Conservation (phyloP, 2,888 invertebrate genomes). For the Eurytoma californica region DNA sequence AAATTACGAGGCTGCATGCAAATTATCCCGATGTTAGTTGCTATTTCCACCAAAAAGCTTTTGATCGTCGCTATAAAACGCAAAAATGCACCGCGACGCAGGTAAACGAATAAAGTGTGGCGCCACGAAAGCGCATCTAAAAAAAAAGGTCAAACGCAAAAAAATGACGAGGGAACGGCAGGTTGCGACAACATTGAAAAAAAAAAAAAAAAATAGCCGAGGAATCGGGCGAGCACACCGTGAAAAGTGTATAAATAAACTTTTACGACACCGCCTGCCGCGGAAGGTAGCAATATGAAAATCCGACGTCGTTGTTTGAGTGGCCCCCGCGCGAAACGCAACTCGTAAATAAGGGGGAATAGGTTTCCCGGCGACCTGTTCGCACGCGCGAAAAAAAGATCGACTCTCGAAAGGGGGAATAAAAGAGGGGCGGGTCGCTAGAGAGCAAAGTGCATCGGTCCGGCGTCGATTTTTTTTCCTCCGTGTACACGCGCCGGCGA, state of each 20-base stretch:
- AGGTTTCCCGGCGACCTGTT: background rate
- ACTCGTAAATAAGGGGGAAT: constrained; percentile 56
- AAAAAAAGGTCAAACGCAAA: background rate
- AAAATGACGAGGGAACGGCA: constrained; percentile 51
- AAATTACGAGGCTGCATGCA: constrained; percentile 37
- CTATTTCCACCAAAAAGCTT: constrained; percentile 24
- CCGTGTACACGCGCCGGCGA: background rate
- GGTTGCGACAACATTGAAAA: constrained; percentile 50
- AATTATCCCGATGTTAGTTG: constrained; percentile 48
- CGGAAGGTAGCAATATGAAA: constrained; percentile 64
- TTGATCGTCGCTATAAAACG: constrained; percentile 32
- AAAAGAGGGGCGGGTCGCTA: background rate
- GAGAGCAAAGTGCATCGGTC: background rate
- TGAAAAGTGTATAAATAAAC: constrained; percentile 57
- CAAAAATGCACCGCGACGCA: constrained; percentile 37
- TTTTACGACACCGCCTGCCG: constrained; percentile 45
- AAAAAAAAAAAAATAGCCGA: constrained; percentile 41
- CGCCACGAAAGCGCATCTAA: background rate
- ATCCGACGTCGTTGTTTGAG: constrained; percentile 61
- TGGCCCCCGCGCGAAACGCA: constrained; percentile 57
- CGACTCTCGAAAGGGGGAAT: background rate
- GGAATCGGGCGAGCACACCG: constrained; percentile 32
- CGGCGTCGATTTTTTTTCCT: background rate
- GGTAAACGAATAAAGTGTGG: constrained; percentile 36
- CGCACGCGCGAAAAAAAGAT: background rate